Conservation (phyloP, 2,888 invertebrate species). For the Tinea semifulvella region DNA sequence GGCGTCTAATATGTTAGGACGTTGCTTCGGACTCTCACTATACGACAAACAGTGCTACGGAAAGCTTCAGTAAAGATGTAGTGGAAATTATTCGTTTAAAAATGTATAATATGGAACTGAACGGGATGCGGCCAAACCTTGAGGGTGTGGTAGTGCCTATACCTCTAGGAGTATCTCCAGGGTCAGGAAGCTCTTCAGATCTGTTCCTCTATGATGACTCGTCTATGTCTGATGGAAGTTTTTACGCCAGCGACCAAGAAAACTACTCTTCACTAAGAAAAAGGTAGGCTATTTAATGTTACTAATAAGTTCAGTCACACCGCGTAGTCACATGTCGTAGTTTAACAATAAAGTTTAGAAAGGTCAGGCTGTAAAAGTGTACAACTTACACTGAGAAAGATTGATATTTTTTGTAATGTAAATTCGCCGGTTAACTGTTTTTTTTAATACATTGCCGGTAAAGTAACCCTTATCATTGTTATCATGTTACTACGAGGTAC, state of each 20-base stretch:
- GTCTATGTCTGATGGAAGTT: constrained; percentile 69
- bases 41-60: neutral
- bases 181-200: constrained; percentile 71
- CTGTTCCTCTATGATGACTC: constrained; percentile 74
- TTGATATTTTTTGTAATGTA: no score
- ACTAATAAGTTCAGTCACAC: no score
- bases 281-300: constrained; percentile 62
- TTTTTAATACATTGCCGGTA: no score
- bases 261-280: constrained; percentile 72
- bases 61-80: constrained; percentile 6
- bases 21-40: neutral
- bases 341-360: no score
- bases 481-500: no score
- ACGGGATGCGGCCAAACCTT: constrained; percentile 25
- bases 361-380: no score
- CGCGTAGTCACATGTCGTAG: no score
- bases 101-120: constrained; percentile 32
- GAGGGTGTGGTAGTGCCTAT: constrained; percentile 22
- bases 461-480: no score
- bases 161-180: constrained; percentile 39
- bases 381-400: no score
- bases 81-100: neutral
- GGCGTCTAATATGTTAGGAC: neutral
- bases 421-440: no score
- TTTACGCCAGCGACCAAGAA: constrained; percentile 85